Evolutionary conservation across 1,140 invertebrate genomes (phyloP).

Genomic region (Drosophila ananassae): DNA sequence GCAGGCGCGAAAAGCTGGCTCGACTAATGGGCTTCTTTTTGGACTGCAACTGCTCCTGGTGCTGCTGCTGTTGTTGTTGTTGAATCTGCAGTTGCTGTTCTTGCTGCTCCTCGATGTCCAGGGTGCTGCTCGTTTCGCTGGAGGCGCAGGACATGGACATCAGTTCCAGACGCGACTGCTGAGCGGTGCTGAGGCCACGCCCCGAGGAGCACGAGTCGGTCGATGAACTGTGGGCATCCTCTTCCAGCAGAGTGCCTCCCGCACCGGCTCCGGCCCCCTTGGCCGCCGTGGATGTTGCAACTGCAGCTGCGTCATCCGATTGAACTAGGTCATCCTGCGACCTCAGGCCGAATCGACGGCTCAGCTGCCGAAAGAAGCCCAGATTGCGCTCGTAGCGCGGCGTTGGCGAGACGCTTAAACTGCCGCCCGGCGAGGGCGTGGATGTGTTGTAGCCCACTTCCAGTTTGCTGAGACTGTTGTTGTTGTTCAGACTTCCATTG

Average conservation of each 20-base stretch:
- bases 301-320: conserved; percentile 63
- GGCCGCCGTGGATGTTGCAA: conserved; percentile 14
- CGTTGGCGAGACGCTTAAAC: conserved; percentile 81
- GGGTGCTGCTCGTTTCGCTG: conserved; percentile 87
- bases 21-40: conserved; percentile 63
- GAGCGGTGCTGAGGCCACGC: conserved; percentile 35
- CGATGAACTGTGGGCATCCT: conserved; percentile 86
- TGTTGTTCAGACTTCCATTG: conserved; percentile 45
- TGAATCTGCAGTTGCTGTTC: conserved; percentile 19
- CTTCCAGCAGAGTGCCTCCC: conserved; percentile 73
- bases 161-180: conserved; percentile 78
- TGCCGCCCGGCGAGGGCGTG: conserved; percentile 55
- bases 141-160: conserved; percentile 86
- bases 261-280: conserved; percentile 6
- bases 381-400: conserved; percentile 85
- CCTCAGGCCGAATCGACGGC: conserved; percentile 85
- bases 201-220: conserved; percentile 86
- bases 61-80: conserved; percentile 48
- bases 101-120: conserved; percentile 72
- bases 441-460: conserved; percentile 17
- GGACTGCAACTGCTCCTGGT: conserved; percentile 12
- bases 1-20: conserved; percentile 85
- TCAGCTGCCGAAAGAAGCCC: conserved; percentile 86
- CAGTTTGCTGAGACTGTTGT: conserved; percentile 32
- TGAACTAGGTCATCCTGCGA: conserved; percentile 84